A percentile compares a stretch with the other conserved stretches of the same genome.
These are phyloP conservation scores for Thelaira solivaga DNA, from an alignment of 2,888 invertebrate species.

Conservation along the genomic window DNA sequence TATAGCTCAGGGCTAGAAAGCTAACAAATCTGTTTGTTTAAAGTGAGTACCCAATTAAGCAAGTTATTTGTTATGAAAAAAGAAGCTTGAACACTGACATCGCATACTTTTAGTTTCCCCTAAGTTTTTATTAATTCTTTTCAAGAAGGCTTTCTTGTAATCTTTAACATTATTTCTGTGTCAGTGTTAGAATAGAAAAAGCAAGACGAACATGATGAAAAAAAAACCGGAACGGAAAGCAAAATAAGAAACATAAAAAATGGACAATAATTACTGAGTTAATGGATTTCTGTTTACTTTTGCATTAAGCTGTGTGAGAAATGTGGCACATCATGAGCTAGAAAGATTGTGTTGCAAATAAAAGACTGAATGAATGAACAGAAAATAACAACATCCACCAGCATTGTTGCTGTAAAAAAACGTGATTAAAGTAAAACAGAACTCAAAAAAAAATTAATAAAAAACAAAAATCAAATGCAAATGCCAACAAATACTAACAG, in stretches of 20 bases:
- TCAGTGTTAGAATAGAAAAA: constrained; percentile 32
- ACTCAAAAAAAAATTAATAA: too few relatives aligned
- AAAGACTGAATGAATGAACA: constrained; percentile 6
- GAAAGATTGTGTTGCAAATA: constrained; percentile 3
- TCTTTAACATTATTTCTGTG: constrained; percentile 29
- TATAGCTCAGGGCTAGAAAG: too few relatives aligned
- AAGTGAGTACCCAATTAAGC: too few relatives aligned
- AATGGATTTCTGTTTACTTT: constrained; percentile 75
- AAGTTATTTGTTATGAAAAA: too few relatives aligned
- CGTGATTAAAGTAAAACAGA: constrained; percentile 18
- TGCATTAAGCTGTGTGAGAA: constrained; percentile 70
- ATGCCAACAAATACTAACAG: constrained; percentile 34
- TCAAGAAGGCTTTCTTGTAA: too few relatives aligned
- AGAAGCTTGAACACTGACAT: too few relatives aligned
- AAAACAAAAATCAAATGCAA: constrained; percentile 26
- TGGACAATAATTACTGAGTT: constrained; percentile 72
- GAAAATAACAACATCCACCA: constrained; percentile 8
- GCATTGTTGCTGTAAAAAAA: constrained; percentile 3
- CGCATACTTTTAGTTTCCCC: too few relatives aligned
- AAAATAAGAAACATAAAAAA: constrained; percentile 14
- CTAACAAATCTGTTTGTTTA: too few relatives aligned
- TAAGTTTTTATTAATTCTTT: too few relatives aligned
- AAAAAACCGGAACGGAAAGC: constrained; percentile 4
- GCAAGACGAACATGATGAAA: background rate
- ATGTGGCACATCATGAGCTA: constrained; percentile 27